Evolutionary conservation across 2,113 vertebrate species (phyloP).

Genomic region (Verasper variegatus): DNA sequence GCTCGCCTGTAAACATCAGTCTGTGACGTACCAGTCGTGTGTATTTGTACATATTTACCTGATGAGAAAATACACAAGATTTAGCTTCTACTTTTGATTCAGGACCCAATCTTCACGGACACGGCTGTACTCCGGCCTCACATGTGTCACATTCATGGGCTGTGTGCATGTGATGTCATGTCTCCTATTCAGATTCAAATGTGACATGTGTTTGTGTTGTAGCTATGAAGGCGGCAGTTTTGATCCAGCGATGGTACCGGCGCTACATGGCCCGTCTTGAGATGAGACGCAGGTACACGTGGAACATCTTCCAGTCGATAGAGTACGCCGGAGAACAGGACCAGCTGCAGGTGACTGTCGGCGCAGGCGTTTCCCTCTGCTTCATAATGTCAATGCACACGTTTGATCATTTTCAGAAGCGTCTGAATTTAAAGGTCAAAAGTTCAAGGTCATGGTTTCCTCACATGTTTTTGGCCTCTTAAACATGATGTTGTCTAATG

Average conservation of each 20-base stretch:
- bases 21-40: constrained; percentile 17
- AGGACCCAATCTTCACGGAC: neutral
- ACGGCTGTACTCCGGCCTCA: neutral
- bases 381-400: neutral
- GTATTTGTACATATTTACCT: neutral
- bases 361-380: too few species aligned
- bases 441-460: neutral
- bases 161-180: neutral
- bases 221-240: constrained; percentile 89
- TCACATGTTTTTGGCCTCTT: neutral
- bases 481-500: too few species aligned
- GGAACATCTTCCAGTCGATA: constrained; percentile 94
- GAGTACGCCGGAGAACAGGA: constrained; percentile 96
- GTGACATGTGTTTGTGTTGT: neutral
- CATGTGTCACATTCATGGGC: neutral
- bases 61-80: neutral
- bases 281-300: constrained; percentile 89
- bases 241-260: constrained; percentile 98
- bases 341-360: constrained; percentile 90
- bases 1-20: constrained; percentile 12
- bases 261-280: constrained; percentile 87
- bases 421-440: neutral
- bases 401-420: too few species aligned
- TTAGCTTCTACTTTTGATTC: neutral
- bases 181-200: neutral